Conservation (phyloP, 2,113 vertebrate genomes). For the Ptyas mucosa region DNA sequence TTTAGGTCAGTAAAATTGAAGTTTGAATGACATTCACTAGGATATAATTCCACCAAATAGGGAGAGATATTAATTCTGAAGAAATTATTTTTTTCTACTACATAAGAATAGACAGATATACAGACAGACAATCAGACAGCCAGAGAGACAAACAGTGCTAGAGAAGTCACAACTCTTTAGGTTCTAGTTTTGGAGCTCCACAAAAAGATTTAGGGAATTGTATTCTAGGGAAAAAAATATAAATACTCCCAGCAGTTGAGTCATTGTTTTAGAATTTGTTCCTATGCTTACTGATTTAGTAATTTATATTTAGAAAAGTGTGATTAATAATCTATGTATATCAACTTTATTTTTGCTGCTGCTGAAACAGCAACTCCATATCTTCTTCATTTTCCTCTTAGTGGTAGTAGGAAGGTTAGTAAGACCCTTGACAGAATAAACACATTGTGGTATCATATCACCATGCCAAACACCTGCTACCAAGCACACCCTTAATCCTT, state of each 20-base stretch:
- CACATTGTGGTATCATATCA: background rate
- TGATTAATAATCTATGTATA: background rate
- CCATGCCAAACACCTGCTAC: background rate
- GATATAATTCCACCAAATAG: background rate
- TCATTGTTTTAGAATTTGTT: conserved; percentile 7
- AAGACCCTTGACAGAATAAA: background rate
- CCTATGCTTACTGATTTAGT: background rate
- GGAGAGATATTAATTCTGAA: background rate
- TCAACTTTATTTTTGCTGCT: background rate
- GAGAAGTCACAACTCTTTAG: background rate
- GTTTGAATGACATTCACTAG: background rate
- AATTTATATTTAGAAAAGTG: background rate
- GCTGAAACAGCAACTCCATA: background rate
- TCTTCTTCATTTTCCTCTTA: background rate
- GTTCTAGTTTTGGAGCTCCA: background rate
- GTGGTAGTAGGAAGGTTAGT: background rate
- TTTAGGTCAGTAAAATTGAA: background rate
- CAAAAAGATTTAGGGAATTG: background rate
- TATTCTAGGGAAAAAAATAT: background rate
- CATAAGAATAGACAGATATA: background rate
- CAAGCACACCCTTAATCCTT: background rate
- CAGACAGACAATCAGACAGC: too few relatives aligned
- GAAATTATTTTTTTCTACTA: background rate
- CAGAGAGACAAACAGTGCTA: accelerated
- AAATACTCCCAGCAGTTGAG: background rate